Conservation (phyloP, 1,140 invertebrate species). For the Thalassaphorura encarpata region DNA sequence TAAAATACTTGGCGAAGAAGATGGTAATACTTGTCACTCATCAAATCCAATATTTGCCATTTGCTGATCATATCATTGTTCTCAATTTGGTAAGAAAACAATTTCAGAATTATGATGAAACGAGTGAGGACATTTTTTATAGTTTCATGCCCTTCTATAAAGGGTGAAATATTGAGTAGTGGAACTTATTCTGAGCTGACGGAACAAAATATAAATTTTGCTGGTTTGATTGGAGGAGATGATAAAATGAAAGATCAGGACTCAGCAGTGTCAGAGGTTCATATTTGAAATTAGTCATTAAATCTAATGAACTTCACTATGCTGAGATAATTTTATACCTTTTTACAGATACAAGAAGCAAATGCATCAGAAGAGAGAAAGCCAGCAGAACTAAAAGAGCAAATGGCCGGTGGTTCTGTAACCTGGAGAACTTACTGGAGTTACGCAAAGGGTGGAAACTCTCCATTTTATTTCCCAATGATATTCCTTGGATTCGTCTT, state of each 20-base stretch:
- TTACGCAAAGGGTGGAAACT: conserved; percentile 5
- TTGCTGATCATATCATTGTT: conserved; percentile 62
- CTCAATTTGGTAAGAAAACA: conserved; percentile 49
- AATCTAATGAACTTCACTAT: too few relatives aligned
- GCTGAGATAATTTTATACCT: too few relatives aligned
- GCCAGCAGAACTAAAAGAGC: neutral
- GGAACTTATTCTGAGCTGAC: conserved; percentile 8
- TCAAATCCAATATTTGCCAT: conserved; percentile 67
- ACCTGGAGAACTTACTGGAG: conserved; percentile 6
- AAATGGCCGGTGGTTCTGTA: conserved; percentile 11
- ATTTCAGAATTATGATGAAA: too few relatives aligned
- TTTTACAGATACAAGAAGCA: neutral
- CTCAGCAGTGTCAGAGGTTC: too few relatives aligned
- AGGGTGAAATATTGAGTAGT: neutral
- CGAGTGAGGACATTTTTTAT: too few relatives aligned
- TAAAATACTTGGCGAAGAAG: too few relatives aligned
- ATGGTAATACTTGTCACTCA: conserved; percentile 65
- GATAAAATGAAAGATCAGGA: neutral
- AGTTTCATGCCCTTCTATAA: too few relatives aligned
- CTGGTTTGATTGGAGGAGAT: conserved; percentile 5
- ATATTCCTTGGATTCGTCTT: neutral
- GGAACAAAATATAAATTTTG: conserved; percentile 5
- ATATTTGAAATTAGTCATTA: too few relatives aligned
- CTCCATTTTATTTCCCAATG: neutral
- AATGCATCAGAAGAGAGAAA: neutral